Conservation (phyloP, 1,140 invertebrate genomes). For the Drosophila sulfurigaster region DNA sequence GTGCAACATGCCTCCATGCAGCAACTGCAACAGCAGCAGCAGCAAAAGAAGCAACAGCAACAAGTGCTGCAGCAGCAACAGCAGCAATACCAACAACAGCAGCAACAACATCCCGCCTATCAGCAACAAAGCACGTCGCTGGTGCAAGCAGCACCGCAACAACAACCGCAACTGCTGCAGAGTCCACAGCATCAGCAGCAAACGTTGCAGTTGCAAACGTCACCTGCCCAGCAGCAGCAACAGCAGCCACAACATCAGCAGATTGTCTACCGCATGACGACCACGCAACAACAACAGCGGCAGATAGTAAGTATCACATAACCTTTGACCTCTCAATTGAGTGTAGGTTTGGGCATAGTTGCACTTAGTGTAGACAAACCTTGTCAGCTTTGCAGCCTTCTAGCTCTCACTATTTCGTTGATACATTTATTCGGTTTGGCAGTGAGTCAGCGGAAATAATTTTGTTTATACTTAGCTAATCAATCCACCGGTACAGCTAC, state of each 20-base stretch:
- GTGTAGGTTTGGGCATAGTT: too few species aligned
- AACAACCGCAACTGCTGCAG: slow-evolving; percentile 67
- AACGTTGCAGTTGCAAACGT: slow-evolving; percentile 79
- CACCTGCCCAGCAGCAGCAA: slow-evolving; percentile 58
- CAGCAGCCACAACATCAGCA: slow-evolving; percentile 74
- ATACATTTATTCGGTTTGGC: too few species aligned
- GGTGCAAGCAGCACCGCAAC: slow-evolving; percentile 70
- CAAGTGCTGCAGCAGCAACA: slow-evolving; percentile 57
- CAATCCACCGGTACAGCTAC: too few species aligned
- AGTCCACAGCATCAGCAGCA: slow-evolving; percentile 59
- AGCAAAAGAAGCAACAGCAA: slow-evolving; percentile 81
- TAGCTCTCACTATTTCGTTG: too few species aligned
- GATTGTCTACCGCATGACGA: slow-evolving; percentile 78
- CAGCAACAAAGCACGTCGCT: slow-evolving; percentile 53
- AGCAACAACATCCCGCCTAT: slow-evolving; percentile 60
- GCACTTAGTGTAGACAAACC: too few species aligned
- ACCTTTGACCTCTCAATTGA: neutral
- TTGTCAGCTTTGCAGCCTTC: too few species aligned
- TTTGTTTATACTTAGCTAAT: too few species aligned
- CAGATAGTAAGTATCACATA: slow-evolving; percentile 64
- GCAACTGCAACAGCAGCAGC: slow-evolving; percentile 85
- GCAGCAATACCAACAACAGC: slow-evolving; percentile 55
- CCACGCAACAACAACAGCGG: slow-evolving; percentile 59
- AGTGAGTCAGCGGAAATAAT: too few species aligned
- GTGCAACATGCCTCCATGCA: slow-evolving; percentile 76